Conservation (phyloP, 2,797 vertebrate species). For the Cottoperca gobio region DNA sequence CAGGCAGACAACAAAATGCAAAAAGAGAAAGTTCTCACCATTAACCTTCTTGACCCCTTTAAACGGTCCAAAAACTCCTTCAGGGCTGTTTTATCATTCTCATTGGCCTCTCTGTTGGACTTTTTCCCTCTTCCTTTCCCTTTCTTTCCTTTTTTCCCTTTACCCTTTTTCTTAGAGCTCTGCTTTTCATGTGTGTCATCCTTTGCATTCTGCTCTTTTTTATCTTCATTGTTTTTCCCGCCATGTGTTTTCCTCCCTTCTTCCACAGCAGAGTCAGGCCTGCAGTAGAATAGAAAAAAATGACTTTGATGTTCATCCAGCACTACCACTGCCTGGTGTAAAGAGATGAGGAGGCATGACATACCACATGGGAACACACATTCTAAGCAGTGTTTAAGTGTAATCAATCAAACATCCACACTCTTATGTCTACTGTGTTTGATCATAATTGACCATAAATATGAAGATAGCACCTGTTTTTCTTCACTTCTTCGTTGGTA, state of each 20-base stretch:
- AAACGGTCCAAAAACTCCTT: slow-evolving; percentile 79
- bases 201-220: slow-evolving; percentile 49
- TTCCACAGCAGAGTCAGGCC: slow-evolving; percentile 42
- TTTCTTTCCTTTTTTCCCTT: slow-evolving; percentile 83
- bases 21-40: slow-evolving; percentile 74
- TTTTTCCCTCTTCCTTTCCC: slow-evolving; percentile 81
- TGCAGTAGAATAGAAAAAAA: slow-evolving; percentile 27
- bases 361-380: slow-evolving; percentile 24
- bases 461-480: slow-evolving; percentile 55
- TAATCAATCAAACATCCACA: slow-evolving; percentile 16
- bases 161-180: slow-evolving; percentile 79
- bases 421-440: background rate
- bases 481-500: slow-evolving; percentile 43
- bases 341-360: background rate
- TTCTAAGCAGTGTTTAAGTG: background rate
- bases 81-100: slow-evolving; percentile 74
- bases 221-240: slow-evolving; percentile 37
- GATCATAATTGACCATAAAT: background rate
- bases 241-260: slow-evolving; percentile 33
- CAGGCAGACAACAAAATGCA: background rate
- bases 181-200: slow-evolving; percentile 53
- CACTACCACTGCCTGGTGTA: slow-evolving; percentile 1
- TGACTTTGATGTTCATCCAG: slow-evolving; percentile 28
- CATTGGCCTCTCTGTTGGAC: slow-evolving; percentile 72
- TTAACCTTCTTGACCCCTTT: slow-evolving; percentile 79